These are phyloP conservation scores for Lates japonicus DNA, from an alignment of 2,797 vertebrate genomes.

Conservation along the genomic window DNA sequence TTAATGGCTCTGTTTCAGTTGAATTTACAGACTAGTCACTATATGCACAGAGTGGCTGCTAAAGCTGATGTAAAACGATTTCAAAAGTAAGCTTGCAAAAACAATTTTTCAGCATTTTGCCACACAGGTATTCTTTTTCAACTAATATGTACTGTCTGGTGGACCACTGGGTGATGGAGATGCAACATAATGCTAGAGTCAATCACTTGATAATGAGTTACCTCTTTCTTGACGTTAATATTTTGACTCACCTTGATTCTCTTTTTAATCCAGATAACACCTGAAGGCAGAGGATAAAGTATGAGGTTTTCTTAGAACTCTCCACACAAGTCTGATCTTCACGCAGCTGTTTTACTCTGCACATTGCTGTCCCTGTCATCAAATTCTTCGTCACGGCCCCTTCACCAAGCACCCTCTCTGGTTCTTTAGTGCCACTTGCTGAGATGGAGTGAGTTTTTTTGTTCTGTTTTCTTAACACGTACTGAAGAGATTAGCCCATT, in stretches of 20 bases:
- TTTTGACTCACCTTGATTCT: slow-evolving; percentile 24
- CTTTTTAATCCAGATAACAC: slow-evolving; percentile 48
- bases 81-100: neutral
- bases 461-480: slow-evolving; percentile 36
- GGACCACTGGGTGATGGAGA: neutral
- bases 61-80: neutral
- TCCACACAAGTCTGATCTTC: slow-evolving; percentile 13
- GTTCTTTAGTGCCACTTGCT: slow-evolving; percentile 33
- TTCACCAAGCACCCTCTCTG: slow-evolving; percentile 1
- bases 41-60: neutral
- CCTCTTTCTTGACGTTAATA: neutral
- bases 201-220: neutral
- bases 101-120: neutral
- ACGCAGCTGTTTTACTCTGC: slow-evolving; percentile 6
- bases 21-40: neutral
- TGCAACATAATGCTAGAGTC: neutral
- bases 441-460: slow-evolving; percentile 82
- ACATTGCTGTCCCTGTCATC: slow-evolving; percentile 3
- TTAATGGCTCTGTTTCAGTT: neutral
- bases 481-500: slow-evolving; percentile 26
- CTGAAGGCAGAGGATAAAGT: slow-evolving; percentile 26
- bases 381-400: slow-evolving; percentile 15
- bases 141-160: neutral
- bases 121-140: neutral
- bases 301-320: slow-evolving; percentile 3